Base-by-base conservation (phyloP, 1,140 invertebrate species). In the Drosophila funebris region DNA sequence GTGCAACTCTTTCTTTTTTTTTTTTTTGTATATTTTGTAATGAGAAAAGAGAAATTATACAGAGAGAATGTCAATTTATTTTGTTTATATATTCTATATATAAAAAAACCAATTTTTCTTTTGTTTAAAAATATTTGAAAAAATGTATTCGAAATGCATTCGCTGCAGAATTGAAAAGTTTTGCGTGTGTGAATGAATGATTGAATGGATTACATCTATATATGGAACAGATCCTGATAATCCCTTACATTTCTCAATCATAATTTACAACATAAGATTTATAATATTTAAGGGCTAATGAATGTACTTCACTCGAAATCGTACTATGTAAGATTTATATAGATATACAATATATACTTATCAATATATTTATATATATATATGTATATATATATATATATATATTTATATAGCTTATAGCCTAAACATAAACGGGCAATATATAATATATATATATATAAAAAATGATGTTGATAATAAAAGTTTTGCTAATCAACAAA, bases 291-390 rank as follows among this genome's bases (percentile, higher is more conserved):
- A 57, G 76, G 57, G 82, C 82, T 87, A 87, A 87, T 81, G 77
- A 87, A 85, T 85, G 77, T 85, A 81, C 82, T 85, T 87, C 82
- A 87, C 77, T 87, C 78, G 50, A 81, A 81, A 73, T 76, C 76
- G 80, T 76, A 84, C 63, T 83, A 50, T 69, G 73, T 84, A 79
- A 84, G 76, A 84, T 80, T 84, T 78, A 87, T 81, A 81, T 70
- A 84, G 39, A 57, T 63, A 81, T 77, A 80, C 53, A 76, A 48
- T 50, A 73, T 71, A 78, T 83, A 78, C 46, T 57, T 62, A 50
- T 62, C 63, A 71, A 75, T 68, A 50, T 84, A 78, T 36, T 54
- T n/a, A n/a, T n/a, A n/a, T n/a, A n/a, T n/a, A n/a, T n/a, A n/a
- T n/a, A n/a, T n/a, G n/a, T n/a, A n/a, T n/a, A n/a, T n/a, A n/a